Base-by-base conservation (phyloP, 2,888 invertebrate genomes). In the Nomada lathburiana region DNA sequence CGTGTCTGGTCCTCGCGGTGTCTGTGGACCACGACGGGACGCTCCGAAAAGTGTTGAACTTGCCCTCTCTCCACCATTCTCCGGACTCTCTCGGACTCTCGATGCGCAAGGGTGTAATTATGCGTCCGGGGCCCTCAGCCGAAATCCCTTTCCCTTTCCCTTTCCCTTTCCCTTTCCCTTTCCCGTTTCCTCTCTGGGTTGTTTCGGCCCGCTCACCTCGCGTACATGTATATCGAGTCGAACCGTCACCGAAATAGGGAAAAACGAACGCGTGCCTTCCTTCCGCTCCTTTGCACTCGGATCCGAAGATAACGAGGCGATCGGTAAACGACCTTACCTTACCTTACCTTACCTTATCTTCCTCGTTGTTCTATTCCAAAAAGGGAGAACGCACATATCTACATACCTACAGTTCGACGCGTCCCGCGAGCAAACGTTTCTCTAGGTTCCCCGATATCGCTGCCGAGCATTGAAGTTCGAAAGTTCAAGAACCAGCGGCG, bases 241-340 rank as follows among this genome's bases (percentile, higher is more conserved):
- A 68, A 82, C 80, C 84, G 76, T 71, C 78, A 76, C 76, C 82
- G 76, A 86, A 87, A 85, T 78, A 87, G 78, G 80, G 88, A 87
- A 87, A 87, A 88, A 86, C 80, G 81, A 89, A 82, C 63, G 80
- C 36, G 36, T 36, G 36, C 83, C 80, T 80, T 80, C 78, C 84
- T 87, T 86, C 84, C 87, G 86, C 84, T 87, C 85, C 87, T 89
- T 90, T 86, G 86, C 89, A 88, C 86, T 81, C 82, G 87, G 80
- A 89, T 88, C 81, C 59, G 29, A 76, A 82, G 84, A 86, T 89
- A 90, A 89, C 89, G 84, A 89, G 89, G 65, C 85, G 75, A 80
- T 77, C 82, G 86, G 79, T 86, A 83, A 89, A 86, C 85, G 86
- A 84, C 81, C 86, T 83, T 82, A 80, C 72, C 53, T 53, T 10